Conservation (phyloP, 2,797 vertebrate genomes). For the Anabacerthia variegaticeps region DNA sequence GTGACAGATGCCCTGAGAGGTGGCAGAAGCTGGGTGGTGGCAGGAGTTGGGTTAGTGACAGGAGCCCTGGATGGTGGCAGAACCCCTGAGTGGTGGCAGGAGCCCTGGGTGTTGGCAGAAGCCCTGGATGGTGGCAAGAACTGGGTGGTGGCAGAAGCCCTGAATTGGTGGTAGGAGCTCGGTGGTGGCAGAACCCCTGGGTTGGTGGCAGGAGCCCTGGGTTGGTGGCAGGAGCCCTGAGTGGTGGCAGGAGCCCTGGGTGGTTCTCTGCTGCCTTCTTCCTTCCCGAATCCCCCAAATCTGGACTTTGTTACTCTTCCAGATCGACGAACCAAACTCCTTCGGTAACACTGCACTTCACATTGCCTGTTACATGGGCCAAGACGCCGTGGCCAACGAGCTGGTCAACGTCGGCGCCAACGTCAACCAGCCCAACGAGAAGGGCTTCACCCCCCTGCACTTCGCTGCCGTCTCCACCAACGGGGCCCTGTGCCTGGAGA, state of each 20-base stretch:
- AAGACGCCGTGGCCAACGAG: constrained; percentile 92
- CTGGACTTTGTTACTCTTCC: background rate
- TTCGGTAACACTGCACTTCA: constrained; percentile 96
- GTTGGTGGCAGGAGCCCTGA: too few species aligned
- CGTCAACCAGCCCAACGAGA: constrained; percentile 94
- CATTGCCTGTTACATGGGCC: constrained; percentile 95
- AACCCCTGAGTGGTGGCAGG: background rate
- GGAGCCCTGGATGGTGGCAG: too few species aligned
- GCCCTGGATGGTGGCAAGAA: background rate
- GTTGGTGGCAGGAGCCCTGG: background rate
- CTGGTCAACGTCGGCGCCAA: constrained; percentile 94
- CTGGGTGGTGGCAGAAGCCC: background rate
- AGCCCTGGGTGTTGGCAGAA: background rate
- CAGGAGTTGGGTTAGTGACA: background rate
- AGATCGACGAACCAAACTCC: constrained; percentile 94
- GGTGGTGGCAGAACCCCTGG: background rate
- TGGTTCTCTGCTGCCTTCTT: background rate
- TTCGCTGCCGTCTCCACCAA: constrained; percentile 96
- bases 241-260: background rate
- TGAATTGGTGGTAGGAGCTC: background rate
- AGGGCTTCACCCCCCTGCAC: constrained; percentile 93
- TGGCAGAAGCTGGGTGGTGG: background rate
- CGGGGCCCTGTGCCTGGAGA: constrained; percentile 94
- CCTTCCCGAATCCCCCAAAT: too few species aligned
- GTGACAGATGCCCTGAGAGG: too few species aligned